A percentile compares a stretch with the other conserved stretches of the same genome.
These are phyloP conservation scores for Hyperoplus lanceolatus DNA, from an alignment of 2,797 vertebrate species.

Conservation along the genomic window DNA sequence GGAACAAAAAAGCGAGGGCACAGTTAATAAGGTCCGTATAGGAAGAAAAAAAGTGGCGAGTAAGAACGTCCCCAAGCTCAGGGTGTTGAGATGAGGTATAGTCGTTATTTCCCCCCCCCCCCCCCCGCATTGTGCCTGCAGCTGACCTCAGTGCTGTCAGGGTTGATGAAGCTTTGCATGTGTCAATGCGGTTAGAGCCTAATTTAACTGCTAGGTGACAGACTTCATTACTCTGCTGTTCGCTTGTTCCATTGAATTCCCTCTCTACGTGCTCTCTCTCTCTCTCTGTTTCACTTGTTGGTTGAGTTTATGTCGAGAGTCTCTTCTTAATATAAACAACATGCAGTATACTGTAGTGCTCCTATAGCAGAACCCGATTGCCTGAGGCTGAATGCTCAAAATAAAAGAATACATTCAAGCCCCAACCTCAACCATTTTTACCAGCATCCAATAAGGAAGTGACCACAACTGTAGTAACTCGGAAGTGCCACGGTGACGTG, in stretches of 20 bases:
- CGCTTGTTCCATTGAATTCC: neutral
- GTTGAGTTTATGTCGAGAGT: conserved; percentile 16
- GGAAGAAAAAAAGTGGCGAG: neutral
- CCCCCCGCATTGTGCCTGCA: neutral
- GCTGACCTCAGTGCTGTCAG: conserved; percentile 3
- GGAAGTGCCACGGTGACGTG: too few species aligned
- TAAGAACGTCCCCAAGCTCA: neutral
- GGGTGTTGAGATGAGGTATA: neutral
- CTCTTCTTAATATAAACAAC: conserved; percentile 1
- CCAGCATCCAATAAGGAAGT: too few species aligned
- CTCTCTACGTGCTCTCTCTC: neutral
- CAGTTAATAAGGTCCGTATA: neutral
- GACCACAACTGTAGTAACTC: too few species aligned
- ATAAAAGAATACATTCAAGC: neutral
- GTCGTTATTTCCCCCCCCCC: conserved; percentile 1
- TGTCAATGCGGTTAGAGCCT: neutral
- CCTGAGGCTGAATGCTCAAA: conserved; percentile 1
- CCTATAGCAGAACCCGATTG: neutral
- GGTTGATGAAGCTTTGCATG: neutral
- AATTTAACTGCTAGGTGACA: conserved; percentile 12
- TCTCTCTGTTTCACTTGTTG: conserved; percentile 23
- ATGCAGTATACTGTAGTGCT: conserved; percentile 10
- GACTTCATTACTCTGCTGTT: conserved; percentile 8
- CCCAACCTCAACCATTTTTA: too few species aligned
- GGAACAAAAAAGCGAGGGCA: neutral